phyloP scores from a whole-genome alignment of 2,113 vertebrate genomes.

The Ammospiza nelsoni region DNA sequence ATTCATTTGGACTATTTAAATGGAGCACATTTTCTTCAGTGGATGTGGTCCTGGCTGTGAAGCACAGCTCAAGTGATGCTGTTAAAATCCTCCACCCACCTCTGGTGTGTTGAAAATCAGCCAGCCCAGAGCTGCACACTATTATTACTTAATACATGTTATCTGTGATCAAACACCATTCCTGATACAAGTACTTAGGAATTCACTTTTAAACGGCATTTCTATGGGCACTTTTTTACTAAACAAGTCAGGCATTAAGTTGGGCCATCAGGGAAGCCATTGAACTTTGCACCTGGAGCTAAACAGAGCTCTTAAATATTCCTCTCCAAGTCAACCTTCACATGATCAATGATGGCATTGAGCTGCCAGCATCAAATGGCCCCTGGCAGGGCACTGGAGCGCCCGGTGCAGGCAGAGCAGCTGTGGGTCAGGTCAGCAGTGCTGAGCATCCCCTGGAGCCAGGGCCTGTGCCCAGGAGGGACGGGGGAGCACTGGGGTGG shows the following conservation, averaged over 20 bases:
- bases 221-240: not conserved
- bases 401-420: not conserved
- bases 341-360: not conserved
- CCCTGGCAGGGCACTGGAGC: rapidly evolving
- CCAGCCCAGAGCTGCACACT: constrained; percentile 18
- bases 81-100: constrained; percentile 34
- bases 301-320: not conserved
- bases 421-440: not conserved
- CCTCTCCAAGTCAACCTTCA: not conserved
- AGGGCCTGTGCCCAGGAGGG: rapidly evolving
- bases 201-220: not conserved
- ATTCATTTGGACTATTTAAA: constrained; percentile 32
- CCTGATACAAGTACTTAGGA: not conserved
- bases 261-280: not conserved
- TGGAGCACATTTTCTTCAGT: not conserved
- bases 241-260: not conserved
- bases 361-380: rapidly evolving
- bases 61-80: not conserved
- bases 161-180: constrained; percentile 19
- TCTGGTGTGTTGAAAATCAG: constrained; percentile 36
- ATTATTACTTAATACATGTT: constrained; percentile 27
- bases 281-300: not conserved
- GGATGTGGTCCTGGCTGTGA: constrained; percentile 15
- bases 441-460: rapidly evolving
- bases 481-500: rapidly evolving